Percentiles rank a stretch among this genome's conserved stretches.
Evolutionary conservation across 1,140 invertebrate species (phyloP).

Genomic region (Drosophila repletoides): DNA sequence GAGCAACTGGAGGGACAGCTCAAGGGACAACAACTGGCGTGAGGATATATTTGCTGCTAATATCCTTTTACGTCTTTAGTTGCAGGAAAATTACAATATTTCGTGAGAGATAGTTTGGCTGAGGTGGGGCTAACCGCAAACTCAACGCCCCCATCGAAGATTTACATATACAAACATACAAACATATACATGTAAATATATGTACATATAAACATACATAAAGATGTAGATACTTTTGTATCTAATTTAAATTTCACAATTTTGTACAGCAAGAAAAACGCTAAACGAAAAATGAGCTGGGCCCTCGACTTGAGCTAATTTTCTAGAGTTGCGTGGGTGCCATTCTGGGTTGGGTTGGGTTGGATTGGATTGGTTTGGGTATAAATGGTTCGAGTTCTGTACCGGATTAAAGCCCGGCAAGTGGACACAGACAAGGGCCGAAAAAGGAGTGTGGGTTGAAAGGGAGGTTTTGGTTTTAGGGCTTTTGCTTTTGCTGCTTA

Average conservation of each 20-base stretch:
- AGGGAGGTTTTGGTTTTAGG: slow-evolving; percentile 19
- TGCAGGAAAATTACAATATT: slow-evolving; percentile 74
- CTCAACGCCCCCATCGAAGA: neutral
- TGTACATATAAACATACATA: neutral
- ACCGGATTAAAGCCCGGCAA: slow-evolving; percentile 71
- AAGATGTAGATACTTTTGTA: slow-evolving; percentile 58
- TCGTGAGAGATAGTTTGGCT: slow-evolving; percentile 57
- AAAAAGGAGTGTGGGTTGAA: slow-evolving; percentile 1
- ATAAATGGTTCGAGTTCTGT: slow-evolving; percentile 9
- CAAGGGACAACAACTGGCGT: slow-evolving; percentile 4
- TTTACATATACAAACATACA: neutral
- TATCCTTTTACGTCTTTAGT: slow-evolving; percentile 73
- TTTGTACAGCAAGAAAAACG: slow-evolving; percentile 55
- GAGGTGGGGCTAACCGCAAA: neutral
- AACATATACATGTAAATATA: neutral
- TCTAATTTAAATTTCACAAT: slow-evolving; percentile 78
- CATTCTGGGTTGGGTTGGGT: neutral
- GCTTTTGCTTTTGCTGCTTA: slow-evolving; percentile 55
- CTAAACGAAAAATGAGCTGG: slow-evolving; percentile 60
- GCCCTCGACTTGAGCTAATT: slow-evolving; percentile 61
- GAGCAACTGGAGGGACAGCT: neutral
- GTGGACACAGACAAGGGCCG: slow-evolving; percentile 52
- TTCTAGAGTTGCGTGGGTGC: slow-evolving; percentile 38
- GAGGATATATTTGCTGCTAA: slow-evolving; percentile 57
- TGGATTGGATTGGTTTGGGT: neutral